Conservation (phyloP, 2,888 invertebrate genomes). For the Pyrrhosoma nymphula region DNA sequence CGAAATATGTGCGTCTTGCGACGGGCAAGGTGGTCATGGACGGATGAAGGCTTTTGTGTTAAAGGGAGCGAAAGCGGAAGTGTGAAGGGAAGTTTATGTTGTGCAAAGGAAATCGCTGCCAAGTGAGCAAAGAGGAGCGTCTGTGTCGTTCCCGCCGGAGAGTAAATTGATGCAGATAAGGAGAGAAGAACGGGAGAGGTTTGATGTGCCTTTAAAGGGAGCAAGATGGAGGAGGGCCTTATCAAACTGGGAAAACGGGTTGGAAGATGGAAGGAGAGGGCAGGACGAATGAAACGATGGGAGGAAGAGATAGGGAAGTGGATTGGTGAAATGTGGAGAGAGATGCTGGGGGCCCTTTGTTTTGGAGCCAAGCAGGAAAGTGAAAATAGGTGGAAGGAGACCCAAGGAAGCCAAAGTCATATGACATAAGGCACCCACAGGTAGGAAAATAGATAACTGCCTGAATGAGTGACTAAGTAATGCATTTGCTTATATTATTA, state of each 20-base stretch:
- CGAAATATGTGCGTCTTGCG: constrained; percentile 5
- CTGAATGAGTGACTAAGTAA: too few relatives aligned
- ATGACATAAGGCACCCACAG: too few relatives aligned
- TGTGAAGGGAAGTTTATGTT: background rate
- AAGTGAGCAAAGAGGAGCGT: constrained; percentile 16
- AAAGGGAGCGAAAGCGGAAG: background rate
- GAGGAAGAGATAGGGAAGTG: background rate
- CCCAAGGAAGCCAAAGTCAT: background rate
- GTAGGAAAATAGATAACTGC: too few relatives aligned
- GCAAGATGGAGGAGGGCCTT: background rate
- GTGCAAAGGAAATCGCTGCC: constrained; percentile 21
- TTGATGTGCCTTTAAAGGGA: background rate
- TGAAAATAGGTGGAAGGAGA: background rate
- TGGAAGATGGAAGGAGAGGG: background rate
- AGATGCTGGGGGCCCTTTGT: background rate
- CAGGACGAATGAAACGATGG: background rate
- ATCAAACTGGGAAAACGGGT: background rate
- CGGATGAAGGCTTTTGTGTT: constrained; percentile 13
- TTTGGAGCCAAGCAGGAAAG: background rate
- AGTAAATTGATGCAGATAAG: constrained; percentile 44
- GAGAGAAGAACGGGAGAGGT: background rate
- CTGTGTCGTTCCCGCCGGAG: constrained; percentile 22
- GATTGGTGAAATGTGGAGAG: background rate
- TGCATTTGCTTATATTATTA: too few relatives aligned
- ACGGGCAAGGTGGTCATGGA: constrained; percentile 16